Percentiles rank a stretch among this genome's conserved stretches.
These are phyloP conservation scores for Venturia canescens DNA, from an alignment of 1,140 invertebrate genomes.

Conservation along the genomic window DNA sequence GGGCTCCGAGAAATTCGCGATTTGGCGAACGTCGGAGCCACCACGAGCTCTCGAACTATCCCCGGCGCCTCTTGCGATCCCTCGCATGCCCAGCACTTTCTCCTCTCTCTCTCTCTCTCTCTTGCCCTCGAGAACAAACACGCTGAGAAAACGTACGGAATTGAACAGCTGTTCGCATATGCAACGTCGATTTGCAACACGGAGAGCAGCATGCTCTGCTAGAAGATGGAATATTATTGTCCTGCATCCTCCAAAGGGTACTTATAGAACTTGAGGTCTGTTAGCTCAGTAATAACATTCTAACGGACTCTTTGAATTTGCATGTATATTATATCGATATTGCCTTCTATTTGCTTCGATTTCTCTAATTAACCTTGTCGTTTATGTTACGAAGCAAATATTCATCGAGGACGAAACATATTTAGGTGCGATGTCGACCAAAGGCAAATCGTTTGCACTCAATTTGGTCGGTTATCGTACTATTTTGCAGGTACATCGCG, in stretches of 20 bases:
- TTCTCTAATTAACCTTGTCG: not conserved
- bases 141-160: constrained; percentile 4
- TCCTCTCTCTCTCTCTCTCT: too few relatives aligned
- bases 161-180: constrained; percentile 12
- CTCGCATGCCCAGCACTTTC: not conserved
- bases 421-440: too few relatives aligned
- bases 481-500: too few relatives aligned
- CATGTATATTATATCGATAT: not conserved
- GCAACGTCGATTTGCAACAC: not conserved
- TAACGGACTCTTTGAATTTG: not conserved
- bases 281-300: not conserved
- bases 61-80: not conserved
- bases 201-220: not conserved
- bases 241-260: not conserved
- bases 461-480: too few relatives aligned
- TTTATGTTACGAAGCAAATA: not conserved
- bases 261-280: not conserved
- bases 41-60: not conserved
- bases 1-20: not conserved
- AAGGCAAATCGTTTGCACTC: not conserved
- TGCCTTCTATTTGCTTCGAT: not conserved
- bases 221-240: not conserved
- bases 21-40: not conserved
- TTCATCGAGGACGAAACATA: not conserved
- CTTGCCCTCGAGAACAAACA: constrained; percentile 17